A percentile compares a stretch with the other conserved stretches of the same genome.
Conservation (phyloP, 2,888 invertebrate genomes). For the Phyto melanocephala region DNA sequence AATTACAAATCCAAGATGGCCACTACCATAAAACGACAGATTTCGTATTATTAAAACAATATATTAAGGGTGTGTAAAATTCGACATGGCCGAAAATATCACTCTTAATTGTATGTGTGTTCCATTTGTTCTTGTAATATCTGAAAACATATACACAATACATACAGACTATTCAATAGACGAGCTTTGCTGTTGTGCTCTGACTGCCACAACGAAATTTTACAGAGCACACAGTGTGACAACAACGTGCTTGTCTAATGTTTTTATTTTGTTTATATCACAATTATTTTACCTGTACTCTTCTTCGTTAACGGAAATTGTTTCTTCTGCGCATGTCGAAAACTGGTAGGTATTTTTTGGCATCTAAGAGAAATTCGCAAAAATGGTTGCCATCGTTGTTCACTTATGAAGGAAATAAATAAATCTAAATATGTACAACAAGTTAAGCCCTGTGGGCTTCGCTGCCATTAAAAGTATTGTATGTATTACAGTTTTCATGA, state of each 20-base stretch:
- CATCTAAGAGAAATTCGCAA: conserved; percentile 30
- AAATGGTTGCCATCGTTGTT: conserved; percentile 27
- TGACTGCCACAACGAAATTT: conserved; percentile 25
- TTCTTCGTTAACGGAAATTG: background rate
- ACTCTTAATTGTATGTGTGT: too few species aligned
- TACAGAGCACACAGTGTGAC: conserved; percentile 5
- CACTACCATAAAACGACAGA: too few species aligned
- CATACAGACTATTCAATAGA: background rate
- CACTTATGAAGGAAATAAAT: too few species aligned
- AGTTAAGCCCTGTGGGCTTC: too few species aligned
- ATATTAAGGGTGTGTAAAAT: too few species aligned
- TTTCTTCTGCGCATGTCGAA: conserved; percentile 32
- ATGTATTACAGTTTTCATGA: too few species aligned
- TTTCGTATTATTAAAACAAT: too few species aligned
- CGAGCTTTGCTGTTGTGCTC: background rate
- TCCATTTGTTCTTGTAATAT: too few species aligned
- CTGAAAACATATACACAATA: background rate
- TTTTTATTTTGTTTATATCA: background rate
- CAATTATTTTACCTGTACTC: background rate
- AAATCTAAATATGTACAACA: too few species aligned
- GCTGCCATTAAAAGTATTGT: too few species aligned
- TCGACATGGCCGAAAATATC: too few species aligned
- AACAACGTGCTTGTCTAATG: conserved; percentile 37
- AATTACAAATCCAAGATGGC: too few species aligned
- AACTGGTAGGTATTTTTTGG: background rate